Conservation (phyloP, 2,888 invertebrate species). For the Apamea crenata region DNA sequence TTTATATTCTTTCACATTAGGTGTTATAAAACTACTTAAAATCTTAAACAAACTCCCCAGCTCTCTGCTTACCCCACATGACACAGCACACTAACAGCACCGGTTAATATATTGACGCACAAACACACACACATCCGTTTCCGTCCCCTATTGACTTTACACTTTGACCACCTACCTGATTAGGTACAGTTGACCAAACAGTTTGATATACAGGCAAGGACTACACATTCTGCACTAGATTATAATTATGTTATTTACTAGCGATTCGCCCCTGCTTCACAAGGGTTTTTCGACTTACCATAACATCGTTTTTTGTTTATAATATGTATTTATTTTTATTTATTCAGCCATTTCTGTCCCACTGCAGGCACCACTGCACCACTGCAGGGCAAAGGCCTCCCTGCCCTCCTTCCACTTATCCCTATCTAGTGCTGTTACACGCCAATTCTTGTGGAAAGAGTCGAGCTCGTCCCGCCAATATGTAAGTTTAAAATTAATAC, state of each 20-base stretch:
- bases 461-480: too few species aligned
- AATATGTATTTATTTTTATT: too few species aligned
- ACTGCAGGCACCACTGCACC: too few species aligned
- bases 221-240: neutral
- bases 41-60: neutral
- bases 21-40: constrained; percentile 9
- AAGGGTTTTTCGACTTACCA: neutral
- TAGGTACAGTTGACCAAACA: constrained; percentile 13
- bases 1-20: neutral
- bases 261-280: neutral
- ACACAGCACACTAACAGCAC: constrained; percentile 51
- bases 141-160: constrained; percentile 59
- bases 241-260: neutral
- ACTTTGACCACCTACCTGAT: constrained; percentile 65
- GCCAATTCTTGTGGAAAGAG: too few species aligned
- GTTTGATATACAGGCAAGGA: neutral
- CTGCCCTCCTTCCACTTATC: too few species aligned
- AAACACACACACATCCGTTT: constrained; percentile 66
- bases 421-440: too few species aligned
- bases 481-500: too few species aligned
- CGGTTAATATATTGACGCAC: constrained; percentile 67
- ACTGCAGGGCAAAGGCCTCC: too few species aligned
- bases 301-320: neutral
- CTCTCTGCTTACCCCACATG: constrained; percentile 35
- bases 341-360: too few species aligned